phyloP scores from a whole-genome alignment of 2,888 invertebrate species.

The Lacanobia oleracea region DNA sequence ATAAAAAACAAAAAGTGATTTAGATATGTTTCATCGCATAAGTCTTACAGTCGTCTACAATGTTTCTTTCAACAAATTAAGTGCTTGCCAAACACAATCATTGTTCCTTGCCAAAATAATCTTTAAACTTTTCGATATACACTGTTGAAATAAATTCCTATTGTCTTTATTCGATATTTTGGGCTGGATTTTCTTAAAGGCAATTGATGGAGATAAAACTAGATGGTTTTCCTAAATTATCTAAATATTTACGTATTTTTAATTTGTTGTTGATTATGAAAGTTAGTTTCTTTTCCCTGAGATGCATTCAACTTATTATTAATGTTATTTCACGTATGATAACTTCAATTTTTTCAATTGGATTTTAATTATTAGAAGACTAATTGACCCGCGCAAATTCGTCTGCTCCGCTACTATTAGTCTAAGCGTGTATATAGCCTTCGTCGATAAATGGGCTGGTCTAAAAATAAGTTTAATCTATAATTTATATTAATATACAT shows the following conservation, averaged over 20 bases:
- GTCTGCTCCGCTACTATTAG: no score
- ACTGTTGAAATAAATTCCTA: slow-evolving; percentile 29
- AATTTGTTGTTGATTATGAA: background rate
- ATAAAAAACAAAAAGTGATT: slow-evolving; percentile 27
- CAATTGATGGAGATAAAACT: background rate
- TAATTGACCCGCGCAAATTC: no score
- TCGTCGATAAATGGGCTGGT: no score
- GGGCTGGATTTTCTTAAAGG: background rate
- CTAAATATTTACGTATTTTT: background rate
- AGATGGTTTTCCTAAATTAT: no score
- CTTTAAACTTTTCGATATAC: slow-evolving; percentile 33
- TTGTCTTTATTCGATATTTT: slow-evolving; percentile 13
- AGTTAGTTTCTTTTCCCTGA: background rate
- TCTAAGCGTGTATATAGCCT: no score
- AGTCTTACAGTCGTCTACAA: slow-evolving; percentile 23
- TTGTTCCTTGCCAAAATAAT: slow-evolving; percentile 58
- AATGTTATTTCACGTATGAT: background rate
- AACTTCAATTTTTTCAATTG: background rate
- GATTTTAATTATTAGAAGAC: background rate
- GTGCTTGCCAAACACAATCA: slow-evolving; percentile 47
- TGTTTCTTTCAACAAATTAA: slow-evolving; percentile 57
- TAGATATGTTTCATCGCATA: slow-evolving; percentile 48
- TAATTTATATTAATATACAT: no score
- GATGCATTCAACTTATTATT: no score
- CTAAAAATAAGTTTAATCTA: no score